These are phyloP conservation scores for Perca flavescens DNA, from an alignment of 2,113 vertebrate genomes.

Conservation along the genomic window DNA sequence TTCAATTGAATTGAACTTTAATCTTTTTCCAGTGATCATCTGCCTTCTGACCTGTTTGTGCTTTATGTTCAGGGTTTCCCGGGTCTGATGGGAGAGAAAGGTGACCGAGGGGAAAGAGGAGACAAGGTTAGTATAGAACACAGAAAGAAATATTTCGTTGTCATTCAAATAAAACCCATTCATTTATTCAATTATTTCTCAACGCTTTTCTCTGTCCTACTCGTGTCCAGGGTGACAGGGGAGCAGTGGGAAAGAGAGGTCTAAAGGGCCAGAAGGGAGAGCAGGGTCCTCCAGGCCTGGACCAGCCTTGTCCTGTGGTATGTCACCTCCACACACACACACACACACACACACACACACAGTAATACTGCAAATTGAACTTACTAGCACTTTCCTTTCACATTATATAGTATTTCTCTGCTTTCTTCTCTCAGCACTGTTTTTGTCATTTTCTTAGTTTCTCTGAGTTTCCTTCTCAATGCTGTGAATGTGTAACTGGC, in stretches of 20 bases:
- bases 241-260: constrained; percentile 91
- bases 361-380: background rate
- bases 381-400: background rate
- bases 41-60: constrained; percentile 38
- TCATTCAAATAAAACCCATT: background rate
- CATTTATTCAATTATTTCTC: background rate
- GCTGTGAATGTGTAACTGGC: constrained; percentile 65
- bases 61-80: constrained; percentile 89
- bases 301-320: constrained; percentile 99
- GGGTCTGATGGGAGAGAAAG: constrained; percentile 92
- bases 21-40: background rate
- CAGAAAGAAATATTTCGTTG: background rate
- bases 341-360: background rate
- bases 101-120: constrained; percentile 90
- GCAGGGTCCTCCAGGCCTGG: constrained; percentile 94
- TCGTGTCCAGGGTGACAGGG: constrained; percentile 89
- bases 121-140: constrained; percentile 88
- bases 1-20: background rate
- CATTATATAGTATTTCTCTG: background rate
- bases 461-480: constrained; percentile 38
- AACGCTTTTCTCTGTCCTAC: background rate
- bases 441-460: constrained; percentile 24
- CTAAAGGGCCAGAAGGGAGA: constrained; percentile 97
- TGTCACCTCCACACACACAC: constrained; percentile 45
- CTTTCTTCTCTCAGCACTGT: constrained; percentile 15